Evolutionary conservation across 2,113 vertebrate genomes (phyloP).

Genomic region (Amphiprion ocellaris): DNA sequence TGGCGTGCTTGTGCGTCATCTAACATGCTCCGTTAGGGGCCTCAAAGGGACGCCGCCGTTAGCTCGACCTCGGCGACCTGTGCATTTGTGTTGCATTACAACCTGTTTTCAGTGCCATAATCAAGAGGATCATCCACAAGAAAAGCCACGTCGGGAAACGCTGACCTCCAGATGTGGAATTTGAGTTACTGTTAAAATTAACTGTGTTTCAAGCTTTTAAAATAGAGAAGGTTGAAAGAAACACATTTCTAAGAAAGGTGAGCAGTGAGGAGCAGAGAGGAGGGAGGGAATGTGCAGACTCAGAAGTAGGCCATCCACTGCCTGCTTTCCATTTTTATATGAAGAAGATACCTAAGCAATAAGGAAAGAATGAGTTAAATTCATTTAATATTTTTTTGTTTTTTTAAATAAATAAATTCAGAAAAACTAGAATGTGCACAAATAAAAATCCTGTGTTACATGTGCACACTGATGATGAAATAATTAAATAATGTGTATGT

Average conservation of each 20-base stretch:
- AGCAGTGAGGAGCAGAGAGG: neutral
- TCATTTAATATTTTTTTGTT: too few species aligned
- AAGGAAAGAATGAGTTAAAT: too few species aligned
- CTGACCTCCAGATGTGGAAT: constrained; percentile 1
- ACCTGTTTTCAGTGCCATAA: neutral
- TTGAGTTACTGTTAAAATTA: neutral
- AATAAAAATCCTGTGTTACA: too few species aligned
- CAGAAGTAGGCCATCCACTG: constrained; percentile 45
- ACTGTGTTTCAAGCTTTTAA: neutral
- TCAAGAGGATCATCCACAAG: neutral
- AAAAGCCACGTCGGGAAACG: too few species aligned
- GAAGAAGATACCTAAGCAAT: too few species aligned
- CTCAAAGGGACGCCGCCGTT: constrained; percentile 9
- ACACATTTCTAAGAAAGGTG: constrained; percentile 25
- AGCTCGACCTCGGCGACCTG: neutral
- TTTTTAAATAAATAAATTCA: too few species aligned
- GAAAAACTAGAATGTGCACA: too few species aligned
- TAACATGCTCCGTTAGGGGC: constrained; percentile 25
- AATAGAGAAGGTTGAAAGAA: neutral
- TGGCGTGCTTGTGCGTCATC: constrained; percentile 22
- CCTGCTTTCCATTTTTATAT: neutral
- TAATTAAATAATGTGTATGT: too few species aligned
- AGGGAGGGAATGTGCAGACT: constrained; percentile 16
- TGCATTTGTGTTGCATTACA: neutral
- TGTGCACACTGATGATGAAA: too few species aligned